Percentiles rank a stretch among this genome's conserved stretches.
phyloP scores from a whole-genome alignment of 53 echinoderm and acorn worm species.

The Patiria pectinifera region DNA sequence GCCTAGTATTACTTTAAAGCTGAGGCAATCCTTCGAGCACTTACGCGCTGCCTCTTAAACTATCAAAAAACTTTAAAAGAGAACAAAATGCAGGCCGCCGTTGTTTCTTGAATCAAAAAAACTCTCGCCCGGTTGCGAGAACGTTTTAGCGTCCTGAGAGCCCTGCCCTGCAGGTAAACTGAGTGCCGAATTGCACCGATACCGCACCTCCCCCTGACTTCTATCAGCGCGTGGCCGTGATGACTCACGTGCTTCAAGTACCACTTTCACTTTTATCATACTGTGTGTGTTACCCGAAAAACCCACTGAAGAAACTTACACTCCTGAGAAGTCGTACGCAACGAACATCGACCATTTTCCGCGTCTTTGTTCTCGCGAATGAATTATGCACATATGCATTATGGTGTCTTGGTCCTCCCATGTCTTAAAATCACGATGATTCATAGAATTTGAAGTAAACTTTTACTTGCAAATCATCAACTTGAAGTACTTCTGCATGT shows the following conservation, averaged over 20 bases:
- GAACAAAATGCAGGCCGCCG: neutral
- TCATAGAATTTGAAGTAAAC: slow-evolving; percentile 18
- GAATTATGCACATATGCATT: slow-evolving; percentile 51
- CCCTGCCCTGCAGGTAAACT: neutral
- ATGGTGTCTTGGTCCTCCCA: neutral
- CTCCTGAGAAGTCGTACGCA: neutral
- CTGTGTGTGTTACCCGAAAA: slow-evolving; percentile 18
- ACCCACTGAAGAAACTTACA: slow-evolving; percentile 41
- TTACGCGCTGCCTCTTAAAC: neutral
- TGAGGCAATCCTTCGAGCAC: neutral
- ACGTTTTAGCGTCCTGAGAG: neutral
- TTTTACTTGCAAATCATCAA: neutral
- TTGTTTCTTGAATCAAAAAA: neutral
- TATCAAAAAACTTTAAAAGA: neutral
- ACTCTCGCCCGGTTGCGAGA: neutral
- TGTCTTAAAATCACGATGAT: neutral
- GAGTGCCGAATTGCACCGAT: neutral
- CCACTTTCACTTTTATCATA: slow-evolving; percentile 40
- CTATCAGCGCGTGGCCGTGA: neutral
- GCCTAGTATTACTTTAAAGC: neutral
- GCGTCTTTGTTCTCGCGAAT: slow-evolving; percentile 8
- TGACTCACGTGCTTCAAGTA: slow-evolving; percentile 43
- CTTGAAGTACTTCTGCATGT: neutral
- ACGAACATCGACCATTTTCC: neutral
- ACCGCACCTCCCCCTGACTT: neutral